Conservation (phyloP, 2,888 invertebrate genomes). For the Drosophila neotestacea region DNA sequence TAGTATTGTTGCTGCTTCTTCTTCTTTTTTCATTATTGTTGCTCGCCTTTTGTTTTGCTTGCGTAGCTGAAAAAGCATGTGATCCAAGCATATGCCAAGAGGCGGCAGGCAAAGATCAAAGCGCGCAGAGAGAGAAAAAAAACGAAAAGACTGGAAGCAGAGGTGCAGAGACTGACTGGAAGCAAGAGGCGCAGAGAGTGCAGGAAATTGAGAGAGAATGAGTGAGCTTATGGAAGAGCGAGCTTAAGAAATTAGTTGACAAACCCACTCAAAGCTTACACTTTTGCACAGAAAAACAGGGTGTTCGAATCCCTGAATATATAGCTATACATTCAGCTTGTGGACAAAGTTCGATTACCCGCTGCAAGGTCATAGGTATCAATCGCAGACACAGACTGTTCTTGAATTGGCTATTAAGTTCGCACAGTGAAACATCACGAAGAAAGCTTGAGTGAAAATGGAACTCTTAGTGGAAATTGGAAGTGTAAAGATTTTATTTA, state of each 20-base stretch:
- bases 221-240: neutral
- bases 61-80: conserved; percentile 78
- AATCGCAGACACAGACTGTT: neutral
- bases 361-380: conserved; percentile 33
- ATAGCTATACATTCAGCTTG: conserved; percentile 14
- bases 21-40: conserved; percentile 35
- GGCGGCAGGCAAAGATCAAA: conserved; percentile 42
- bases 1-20: conserved; percentile 62
- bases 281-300: conserved; percentile 5
- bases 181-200: conserved; percentile 3
- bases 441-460: conserved; percentile 2
- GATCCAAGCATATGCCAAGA: conserved; percentile 60
- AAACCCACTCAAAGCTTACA: neutral
- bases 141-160: neutral
- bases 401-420: conserved; percentile 1
- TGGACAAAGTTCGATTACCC: conserved; percentile 39
- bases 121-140: conserved; percentile 6
- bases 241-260: conserved; percentile 13
- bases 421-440: neutral
- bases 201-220: conserved; percentile 8
- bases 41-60: conserved; percentile 68
- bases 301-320: neutral
- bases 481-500: too few species aligned
- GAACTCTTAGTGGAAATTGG: neutral
- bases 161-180: conserved; percentile 6